These are phyloP conservation scores for Geotrypetes seraphini DNA, from an alignment of 2,797 vertebrate species.

Conservation along the genomic window DNA sequence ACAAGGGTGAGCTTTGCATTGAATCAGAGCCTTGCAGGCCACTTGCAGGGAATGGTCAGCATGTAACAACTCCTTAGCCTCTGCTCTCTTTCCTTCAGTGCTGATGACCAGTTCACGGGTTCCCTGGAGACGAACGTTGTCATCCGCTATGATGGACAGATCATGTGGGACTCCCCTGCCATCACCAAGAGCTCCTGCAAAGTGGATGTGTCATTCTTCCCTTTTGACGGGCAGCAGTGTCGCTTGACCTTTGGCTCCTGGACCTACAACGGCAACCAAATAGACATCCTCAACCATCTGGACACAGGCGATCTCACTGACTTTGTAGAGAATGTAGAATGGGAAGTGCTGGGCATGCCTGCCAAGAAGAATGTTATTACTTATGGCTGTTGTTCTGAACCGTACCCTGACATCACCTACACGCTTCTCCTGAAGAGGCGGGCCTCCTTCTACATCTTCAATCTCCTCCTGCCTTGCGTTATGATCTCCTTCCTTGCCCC, in stretches of 20 bases:
- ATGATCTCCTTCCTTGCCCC: slow-evolving; percentile 84
- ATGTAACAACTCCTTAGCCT: no score
- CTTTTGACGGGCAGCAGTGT: slow-evolving; percentile 76
- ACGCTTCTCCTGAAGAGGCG: slow-evolving; percentile 71
- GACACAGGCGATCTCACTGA: slow-evolving; percentile 65
- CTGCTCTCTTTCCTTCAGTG: no score
- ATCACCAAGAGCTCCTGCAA: slow-evolving; percentile 87
- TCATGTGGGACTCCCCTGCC: slow-evolving; percentile 79
- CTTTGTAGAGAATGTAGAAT: slow-evolving; percentile 84
- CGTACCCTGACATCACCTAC: slow-evolving; percentile 84
- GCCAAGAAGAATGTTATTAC: slow-evolving; percentile 69
- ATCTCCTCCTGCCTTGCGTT: slow-evolving; percentile 81
- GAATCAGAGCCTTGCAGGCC: no score
- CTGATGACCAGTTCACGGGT: slow-evolving; percentile 64
- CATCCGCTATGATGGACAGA: slow-evolving; percentile 62
- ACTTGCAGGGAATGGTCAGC: no score
- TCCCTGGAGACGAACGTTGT: slow-evolving; percentile 84
- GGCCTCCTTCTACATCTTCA: slow-evolving; percentile 83
- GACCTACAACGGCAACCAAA: slow-evolving; percentile 82
- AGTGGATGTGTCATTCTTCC: slow-evolving; percentile 82
- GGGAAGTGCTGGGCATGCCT: slow-evolving; percentile 82
- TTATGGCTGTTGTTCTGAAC: slow-evolving; percentile 83
- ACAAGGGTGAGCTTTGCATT: no score
- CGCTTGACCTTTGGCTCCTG: slow-evolving; percentile 81
- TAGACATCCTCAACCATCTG: slow-evolving; percentile 63